Conservation (phyloP, 92 coral and sea anemone genomes). For the Porites evermanni region DNA sequence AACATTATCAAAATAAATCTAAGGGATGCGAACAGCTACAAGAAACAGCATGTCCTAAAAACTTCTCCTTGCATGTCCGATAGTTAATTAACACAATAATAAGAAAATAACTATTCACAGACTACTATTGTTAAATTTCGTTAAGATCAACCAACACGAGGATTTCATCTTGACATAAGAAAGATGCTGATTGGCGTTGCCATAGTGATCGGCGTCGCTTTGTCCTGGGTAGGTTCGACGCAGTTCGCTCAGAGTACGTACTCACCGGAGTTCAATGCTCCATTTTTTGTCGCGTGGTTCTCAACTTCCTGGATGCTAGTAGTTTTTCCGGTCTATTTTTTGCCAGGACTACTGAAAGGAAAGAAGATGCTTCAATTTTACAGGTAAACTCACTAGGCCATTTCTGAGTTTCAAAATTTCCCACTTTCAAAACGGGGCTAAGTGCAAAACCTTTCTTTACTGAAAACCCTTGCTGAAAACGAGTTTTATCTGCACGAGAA, state of each 20-base stretch:
- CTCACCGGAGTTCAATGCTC: constrained; percentile 83
- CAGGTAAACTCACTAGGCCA: constrained; percentile 45
- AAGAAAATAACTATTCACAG: too few relatives aligned
- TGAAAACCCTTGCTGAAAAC: background rate
- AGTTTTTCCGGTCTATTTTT: constrained; percentile 71
- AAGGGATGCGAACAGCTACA: too few relatives aligned
- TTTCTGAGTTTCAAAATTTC: background rate
- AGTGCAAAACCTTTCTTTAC: background rate
- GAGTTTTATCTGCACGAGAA: too few relatives aligned
- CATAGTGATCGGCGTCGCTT: constrained; percentile 80
- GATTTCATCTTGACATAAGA: background rate
- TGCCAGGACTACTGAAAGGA: constrained; percentile 57
- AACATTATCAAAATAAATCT: too few relatives aligned
- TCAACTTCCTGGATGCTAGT: constrained; percentile 84
- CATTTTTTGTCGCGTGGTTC: constrained; percentile 85
- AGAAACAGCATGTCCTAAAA: too few relatives aligned
- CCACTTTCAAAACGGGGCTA: too few relatives aligned
- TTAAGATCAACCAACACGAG: background rate
- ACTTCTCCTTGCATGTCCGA: too few relatives aligned
- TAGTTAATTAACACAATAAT: too few relatives aligned
- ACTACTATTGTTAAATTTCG: background rate
- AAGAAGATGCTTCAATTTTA: constrained; percentile 7
- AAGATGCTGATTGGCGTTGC: constrained; percentile 70
- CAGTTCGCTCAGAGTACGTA: constrained; percentile 90
- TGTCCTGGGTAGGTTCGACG: constrained; percentile 89